Evolutionary conservation across 2,113 vertebrate genomes (phyloP).

Genomic region (Pontoporia blainvillei): DNA sequence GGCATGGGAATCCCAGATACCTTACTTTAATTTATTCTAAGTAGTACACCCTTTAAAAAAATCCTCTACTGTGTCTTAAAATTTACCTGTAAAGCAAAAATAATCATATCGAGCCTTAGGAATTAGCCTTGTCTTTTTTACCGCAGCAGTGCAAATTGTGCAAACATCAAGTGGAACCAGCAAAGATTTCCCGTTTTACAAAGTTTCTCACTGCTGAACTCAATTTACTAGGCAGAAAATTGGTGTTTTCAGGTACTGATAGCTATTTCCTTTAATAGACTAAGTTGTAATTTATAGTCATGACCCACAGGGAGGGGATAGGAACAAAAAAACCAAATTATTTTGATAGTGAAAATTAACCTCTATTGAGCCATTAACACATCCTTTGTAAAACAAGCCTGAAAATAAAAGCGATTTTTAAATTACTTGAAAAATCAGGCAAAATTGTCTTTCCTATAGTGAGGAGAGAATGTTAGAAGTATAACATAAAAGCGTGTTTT

Average conservation of each 20-base stretch:
- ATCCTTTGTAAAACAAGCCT: background rate
- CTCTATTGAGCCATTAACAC: background rate
- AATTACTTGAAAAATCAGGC: background rate
- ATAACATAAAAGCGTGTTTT: background rate
- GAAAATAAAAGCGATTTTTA: conserved; percentile 21
- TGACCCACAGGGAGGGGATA: background rate
- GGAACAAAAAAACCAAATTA: conserved; percentile 20
- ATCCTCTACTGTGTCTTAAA: background rate
- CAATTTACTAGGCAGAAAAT: background rate
- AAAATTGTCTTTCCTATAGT: background rate
- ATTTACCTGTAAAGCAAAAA: background rate
- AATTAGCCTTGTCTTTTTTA: background rate
- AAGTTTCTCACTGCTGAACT: background rate
- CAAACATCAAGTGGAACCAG: background rate
- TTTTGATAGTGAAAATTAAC: conserved; percentile 25
- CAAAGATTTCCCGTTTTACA: background rate
- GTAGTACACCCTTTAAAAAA: background rate
- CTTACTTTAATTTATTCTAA: background rate
- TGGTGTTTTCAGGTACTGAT: background rate
- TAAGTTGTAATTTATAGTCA: conserved; percentile 25
- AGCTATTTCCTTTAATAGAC: background rate
- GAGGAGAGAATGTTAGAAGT: background rate
- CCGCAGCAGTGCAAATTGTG: background rate
- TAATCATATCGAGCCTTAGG: background rate
- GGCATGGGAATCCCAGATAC: accelerated